Conservation (phyloP, 2,888 invertebrate genomes). For the Aphidoletes aphidimyza region DNA sequence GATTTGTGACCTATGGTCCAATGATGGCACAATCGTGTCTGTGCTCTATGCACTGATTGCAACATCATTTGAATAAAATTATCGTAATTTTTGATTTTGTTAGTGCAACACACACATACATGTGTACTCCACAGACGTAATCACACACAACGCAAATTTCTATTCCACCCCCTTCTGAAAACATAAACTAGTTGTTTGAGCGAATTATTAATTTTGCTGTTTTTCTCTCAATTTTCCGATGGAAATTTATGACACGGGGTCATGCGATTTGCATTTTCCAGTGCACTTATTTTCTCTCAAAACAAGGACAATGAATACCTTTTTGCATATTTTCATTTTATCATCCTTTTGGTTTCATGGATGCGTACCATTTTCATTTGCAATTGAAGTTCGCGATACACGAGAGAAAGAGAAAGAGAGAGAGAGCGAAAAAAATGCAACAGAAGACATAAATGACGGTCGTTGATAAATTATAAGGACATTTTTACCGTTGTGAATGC, state of each 20-base stretch:
- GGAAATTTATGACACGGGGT: conserved; percentile 6
- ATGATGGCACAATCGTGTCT: not conserved
- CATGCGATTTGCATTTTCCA: not conserved
- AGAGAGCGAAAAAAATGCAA: not conserved
- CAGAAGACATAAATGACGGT: conserved; percentile 34
- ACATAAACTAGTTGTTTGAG: not conserved
- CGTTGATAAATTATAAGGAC: conserved; percentile 50
- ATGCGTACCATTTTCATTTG: no score
- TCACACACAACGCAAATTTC: no score
- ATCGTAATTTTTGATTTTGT: conserved; percentile 18
- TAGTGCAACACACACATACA: not conserved
- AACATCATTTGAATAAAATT: conserved; percentile 45
- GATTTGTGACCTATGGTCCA: not conserved
- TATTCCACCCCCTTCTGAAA: not conserved
- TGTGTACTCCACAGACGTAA: no score
- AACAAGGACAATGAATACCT: conserved; percentile 35
- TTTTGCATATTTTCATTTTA: conserved; percentile 7
- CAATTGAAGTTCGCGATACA: no score
- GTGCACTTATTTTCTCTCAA: not conserved
- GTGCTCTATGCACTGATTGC: not conserved
- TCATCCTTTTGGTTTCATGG: not conserved
- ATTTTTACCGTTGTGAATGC: not conserved
- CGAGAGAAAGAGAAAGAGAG: not conserved
- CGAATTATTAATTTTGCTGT: conserved; percentile 1
- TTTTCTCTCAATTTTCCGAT: not conserved